A percentile compares a stretch with the other conserved stretches of the same genome.
phyloP scores from a whole-genome alignment of 2,113 vertebrate species.

The Ibidorhyncha struthersii region DNA sequence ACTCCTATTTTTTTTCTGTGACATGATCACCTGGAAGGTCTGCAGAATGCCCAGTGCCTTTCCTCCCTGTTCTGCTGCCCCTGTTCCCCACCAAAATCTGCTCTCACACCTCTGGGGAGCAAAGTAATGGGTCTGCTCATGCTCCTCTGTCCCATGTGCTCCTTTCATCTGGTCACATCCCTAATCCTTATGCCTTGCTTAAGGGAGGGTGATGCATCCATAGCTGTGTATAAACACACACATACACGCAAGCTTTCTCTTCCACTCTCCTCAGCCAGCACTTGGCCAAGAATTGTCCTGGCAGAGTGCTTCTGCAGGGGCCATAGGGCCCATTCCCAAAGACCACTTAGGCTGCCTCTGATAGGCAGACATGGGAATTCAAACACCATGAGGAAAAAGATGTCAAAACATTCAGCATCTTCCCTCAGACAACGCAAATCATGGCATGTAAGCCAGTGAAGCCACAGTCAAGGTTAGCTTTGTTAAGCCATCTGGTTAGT shows the following conservation, averaged over 20 bases:
- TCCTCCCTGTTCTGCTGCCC: not conserved
- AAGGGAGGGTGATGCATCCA: not conserved
- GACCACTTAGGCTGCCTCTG: not conserved
- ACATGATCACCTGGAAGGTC: not conserved
- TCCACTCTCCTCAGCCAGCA: not conserved
- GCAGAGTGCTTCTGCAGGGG: not conserved
- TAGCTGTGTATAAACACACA: not conserved
- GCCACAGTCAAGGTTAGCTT: not conserved
- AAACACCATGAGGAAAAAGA: not conserved
- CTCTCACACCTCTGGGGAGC: accelerated
- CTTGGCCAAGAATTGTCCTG: not conserved
- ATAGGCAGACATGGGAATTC: not conserved
- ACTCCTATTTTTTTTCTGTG: not conserved
- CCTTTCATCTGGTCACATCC: not conserved
- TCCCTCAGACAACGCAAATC: not conserved
- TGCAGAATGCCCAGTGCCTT: accelerated
- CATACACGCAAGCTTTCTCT: not conserved
- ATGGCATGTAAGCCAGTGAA: accelerated
- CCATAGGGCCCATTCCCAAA: not conserved
- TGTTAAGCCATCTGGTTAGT: not conserved
- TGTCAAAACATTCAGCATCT: not conserved
- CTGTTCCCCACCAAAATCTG: not conserved
- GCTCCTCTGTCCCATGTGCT: not conserved
- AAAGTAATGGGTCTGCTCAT: not conserved
- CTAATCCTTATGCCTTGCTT: not conserved